These are phyloP conservation scores for Hydra vulgaris DNA, from an alignment of 30 jellyfish, hydroid and myxozoan genomes.

Conservation along the genomic window DNA sequence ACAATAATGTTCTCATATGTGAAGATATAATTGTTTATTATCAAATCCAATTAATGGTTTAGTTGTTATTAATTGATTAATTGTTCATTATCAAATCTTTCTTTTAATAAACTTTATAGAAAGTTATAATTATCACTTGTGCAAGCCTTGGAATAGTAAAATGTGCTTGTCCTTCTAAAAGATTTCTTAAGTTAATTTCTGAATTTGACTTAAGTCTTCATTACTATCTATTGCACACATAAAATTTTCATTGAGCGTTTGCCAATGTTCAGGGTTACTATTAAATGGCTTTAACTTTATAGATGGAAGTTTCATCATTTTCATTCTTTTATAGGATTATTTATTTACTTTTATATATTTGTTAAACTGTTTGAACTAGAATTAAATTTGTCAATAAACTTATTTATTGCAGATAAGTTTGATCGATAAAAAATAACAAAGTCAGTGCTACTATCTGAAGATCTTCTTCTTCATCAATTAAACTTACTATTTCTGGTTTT, in stretches of 20 bases:
- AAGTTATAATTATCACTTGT: no score
- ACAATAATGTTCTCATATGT: no score
- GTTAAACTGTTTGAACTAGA: not conserved
- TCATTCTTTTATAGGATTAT: not conserved
- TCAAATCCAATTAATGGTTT: no score
- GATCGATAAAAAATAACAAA: not conserved
- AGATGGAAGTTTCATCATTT: not conserved
- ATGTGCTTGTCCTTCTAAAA: not conserved
- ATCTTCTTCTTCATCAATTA: not conserved
- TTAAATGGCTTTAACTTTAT: not conserved
- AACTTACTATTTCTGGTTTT: not conserved
- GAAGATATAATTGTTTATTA: no score
- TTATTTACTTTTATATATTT: no score
- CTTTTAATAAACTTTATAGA: no score
- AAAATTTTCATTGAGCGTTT: not conserved
- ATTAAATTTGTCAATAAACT: not conserved
- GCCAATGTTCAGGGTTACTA: not conserved
- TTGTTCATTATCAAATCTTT: no score
- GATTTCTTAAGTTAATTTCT: not conserved
- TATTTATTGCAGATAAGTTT: not conserved
- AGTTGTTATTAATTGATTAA: no score
- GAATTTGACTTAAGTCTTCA: not conserved
- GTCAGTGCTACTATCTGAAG: not conserved
- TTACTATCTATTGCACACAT: not conserved
- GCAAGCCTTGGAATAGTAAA: not conserved